Base-by-base conservation (phyloP, 2,113 vertebrate species). In the Macrotus californicus region DNA sequence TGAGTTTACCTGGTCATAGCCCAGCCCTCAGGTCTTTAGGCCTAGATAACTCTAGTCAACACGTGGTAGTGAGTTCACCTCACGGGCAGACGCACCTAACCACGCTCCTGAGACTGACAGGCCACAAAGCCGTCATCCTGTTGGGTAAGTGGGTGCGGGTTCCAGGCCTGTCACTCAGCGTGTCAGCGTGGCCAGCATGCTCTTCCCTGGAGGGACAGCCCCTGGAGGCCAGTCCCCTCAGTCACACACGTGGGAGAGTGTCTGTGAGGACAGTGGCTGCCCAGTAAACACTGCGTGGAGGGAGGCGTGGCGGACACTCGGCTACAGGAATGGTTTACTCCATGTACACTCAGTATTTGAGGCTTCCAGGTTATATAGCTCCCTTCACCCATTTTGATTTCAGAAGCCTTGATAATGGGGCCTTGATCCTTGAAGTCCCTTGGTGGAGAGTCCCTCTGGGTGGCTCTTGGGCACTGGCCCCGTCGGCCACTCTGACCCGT, bases 191-290 rank as follows among this genome's bases (percentile, higher is more conserved):
- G 36, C 22, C 36, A 3, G 5, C 34, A 31, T 12, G 0, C 41
- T 36, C 46, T 64, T 15, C 31, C 11, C 6, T 1, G 7, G 59
- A 0, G 10, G 75, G 41, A 66, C 21, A 34, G 54, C 3, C 11
- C 43, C 15, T 19, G 16, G 87, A 82, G 77, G 61, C 39, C 56
- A 64, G n/a, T 54, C 80, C 59, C 13, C 21, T 29, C 50, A 64
- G n/a, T 16, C n/a, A 39, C 43, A 39, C 19, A 79, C 21, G 50
- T 26, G 19, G 1, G 39, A 67, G 69, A n/a, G 13, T 6, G 54
- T 13, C 13, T 21, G 26, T 0, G 3, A 31, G 11, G 21, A 12
- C 0, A 34, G 36, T 34, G 4, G 8, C 9, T 88, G 26, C 6
- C 31, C 66, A 59, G 0, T 67, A 41, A 75, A 46, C 46, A 52